Percentiles rank a stretch among this genome's conserved stretches.
These are phyloP conservation scores for Cinclus cinclus DNA, from an alignment of 2,113 vertebrate genomes.

Conservation along the genomic window DNA sequence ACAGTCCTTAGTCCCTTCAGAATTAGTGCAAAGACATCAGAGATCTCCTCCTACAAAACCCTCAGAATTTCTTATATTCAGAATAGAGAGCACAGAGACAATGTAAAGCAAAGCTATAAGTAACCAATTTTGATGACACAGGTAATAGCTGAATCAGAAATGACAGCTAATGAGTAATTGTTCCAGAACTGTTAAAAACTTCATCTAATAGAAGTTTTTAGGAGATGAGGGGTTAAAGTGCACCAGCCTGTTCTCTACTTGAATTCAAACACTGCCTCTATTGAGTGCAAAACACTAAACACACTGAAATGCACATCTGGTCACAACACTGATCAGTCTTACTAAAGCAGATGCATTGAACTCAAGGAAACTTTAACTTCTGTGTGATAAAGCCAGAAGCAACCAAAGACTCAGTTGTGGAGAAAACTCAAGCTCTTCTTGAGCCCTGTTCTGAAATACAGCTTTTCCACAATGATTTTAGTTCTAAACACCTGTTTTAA, in stretches of 20 bases:
- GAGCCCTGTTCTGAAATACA: not conserved
- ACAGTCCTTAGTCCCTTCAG: not conserved
- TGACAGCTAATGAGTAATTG: not conserved
- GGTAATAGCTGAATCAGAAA: not conserved
- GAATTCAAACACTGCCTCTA: not conserved
- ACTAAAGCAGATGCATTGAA: not conserved
- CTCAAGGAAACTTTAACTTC: not conserved
- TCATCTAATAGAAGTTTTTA: not conserved
- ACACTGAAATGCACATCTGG: not conserved
- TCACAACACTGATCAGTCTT: not conserved
- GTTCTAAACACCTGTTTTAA: not conserved
- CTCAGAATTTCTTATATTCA: not conserved
- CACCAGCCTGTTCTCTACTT: not conserved
- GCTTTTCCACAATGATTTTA: not conserved
- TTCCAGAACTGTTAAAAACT: not conserved
- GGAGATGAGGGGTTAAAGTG: not conserved
- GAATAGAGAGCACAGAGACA: not conserved
- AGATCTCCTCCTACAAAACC: not conserved
- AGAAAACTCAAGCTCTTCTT: not conserved
- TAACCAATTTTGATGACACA: not conserved
- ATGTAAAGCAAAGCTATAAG: not conserved
- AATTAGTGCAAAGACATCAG: not conserved
- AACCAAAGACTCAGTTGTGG: accelerated
- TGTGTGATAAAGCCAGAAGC: not conserved
- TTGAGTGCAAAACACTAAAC: not conserved